Percentiles rank a stretch among this genome's conserved stretches.
Conservation (phyloP, 2,888 invertebrate genomes). For the Acrobasis repandana region DNA sequence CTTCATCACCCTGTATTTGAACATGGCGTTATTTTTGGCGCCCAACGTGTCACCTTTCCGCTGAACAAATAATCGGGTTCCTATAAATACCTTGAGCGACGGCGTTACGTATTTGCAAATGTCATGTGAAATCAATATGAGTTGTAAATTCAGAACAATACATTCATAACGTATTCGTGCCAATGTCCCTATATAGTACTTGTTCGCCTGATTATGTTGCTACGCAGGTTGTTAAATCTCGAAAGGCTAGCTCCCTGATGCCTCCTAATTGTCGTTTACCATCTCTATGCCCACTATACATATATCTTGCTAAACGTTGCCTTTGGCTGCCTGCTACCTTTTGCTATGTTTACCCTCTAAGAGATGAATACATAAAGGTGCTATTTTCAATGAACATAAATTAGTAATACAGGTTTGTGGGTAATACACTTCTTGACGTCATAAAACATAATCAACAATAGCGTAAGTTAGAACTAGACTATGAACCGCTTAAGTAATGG, state of each 20-base stretch:
- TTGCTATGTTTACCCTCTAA: no score
- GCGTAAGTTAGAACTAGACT: background rate
- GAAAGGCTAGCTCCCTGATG: no score
- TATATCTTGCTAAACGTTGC: no score
- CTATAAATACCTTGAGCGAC: background rate
- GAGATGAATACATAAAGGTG: no score
- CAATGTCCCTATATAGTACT: no score
- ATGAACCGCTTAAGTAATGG: background rate
- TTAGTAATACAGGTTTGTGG: background rate
- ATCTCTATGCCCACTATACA: no score
- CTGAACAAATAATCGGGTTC: slow-evolving; percentile 6
- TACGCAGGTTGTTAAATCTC: no score
- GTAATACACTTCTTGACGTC: background rate
- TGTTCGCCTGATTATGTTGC: no score
- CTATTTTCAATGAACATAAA: background rate
- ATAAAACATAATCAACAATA: background rate
- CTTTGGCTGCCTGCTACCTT: no score
- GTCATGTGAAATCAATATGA: background rate
- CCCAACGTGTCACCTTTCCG: slow-evolving; percentile 30
- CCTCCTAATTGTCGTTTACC: no score
- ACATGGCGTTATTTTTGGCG: slow-evolving; percentile 32
- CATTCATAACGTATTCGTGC: background rate
- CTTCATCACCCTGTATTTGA: background rate
- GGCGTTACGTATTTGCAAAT: background rate
- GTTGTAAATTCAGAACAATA: background rate